phyloP scores from a whole-genome alignment of 35 echinoderm and acorn worm species.

The Heliocidaris tuberculata region DNA sequence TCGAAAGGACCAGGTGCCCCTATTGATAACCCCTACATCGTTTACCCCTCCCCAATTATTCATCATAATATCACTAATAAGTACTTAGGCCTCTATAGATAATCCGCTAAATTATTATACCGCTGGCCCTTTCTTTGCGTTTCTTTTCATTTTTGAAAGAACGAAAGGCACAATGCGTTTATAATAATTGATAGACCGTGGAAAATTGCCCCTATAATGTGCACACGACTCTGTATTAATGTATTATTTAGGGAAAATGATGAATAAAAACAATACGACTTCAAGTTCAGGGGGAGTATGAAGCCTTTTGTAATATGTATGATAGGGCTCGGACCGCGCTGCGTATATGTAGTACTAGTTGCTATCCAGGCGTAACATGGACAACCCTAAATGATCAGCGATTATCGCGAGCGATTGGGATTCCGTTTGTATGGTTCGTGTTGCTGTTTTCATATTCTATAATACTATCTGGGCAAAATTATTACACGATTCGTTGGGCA shows the following conservation, averaged over 20 bases:
- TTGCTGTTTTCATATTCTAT: neutral
- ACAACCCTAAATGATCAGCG: neutral
- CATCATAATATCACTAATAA: neutral
- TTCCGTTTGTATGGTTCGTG: constrained; percentile 1
- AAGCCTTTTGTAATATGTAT: neutral
- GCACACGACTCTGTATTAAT: neutral
- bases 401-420: neutral
- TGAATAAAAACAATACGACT: neutral
- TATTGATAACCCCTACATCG: neutral
- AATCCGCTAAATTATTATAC: neutral
- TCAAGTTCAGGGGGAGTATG: neutral
- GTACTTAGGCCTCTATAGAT: no score
- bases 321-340: neutral
- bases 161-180: neutral
- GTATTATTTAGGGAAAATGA: neutral
- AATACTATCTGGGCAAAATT: constrained; percentile 3
- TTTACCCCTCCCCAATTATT: neutral
- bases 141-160: neutral
- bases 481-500: constrained; percentile 9
- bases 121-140: neutral
- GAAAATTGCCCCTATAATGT: constrained; percentile 1
- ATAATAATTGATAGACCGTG: neutral
- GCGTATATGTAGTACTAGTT: neutral
- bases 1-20: neutral
- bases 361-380: neutral